These are phyloP conservation scores for Saccostrea cuccullata DNA, from an alignment of 1,140 invertebrate species.

Conservation along the genomic window DNA sequence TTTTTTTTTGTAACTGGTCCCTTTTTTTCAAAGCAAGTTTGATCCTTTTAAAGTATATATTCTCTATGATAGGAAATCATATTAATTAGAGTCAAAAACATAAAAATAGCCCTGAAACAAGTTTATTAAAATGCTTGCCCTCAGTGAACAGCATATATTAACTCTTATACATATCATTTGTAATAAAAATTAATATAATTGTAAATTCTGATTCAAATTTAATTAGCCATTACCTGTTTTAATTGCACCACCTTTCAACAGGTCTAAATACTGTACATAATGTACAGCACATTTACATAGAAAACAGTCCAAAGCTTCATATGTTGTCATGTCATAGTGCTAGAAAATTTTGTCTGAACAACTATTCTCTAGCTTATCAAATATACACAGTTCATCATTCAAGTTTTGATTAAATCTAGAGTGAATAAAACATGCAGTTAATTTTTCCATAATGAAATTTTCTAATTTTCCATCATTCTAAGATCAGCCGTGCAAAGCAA, in stretches of 20 bases:
- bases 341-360: background rate
- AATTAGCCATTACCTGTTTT: background rate
- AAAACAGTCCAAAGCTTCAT: background rate
- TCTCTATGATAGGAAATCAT: too few relatives aligned
- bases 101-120: too few relatives aligned
- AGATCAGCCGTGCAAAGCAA: background rate
- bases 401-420: background rate
- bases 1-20: too few relatives aligned
- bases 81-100: too few relatives aligned
- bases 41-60: too few relatives aligned
- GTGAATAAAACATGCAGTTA: background rate
- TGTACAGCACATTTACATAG: constrained; percentile 17
- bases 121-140: too few relatives aligned
- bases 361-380: background rate
- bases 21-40: too few relatives aligned
- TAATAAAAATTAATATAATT: too few relatives aligned
- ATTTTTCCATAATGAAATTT: background rate
- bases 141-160: too few relatives aligned
- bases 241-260: background rate
- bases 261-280: background rate
- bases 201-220: background rate
- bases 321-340: background rate
- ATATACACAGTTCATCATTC: background rate
- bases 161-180: too few relatives aligned
- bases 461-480: background rate